A percentile compares a stretch with the other conserved stretches of the same genome.
Evolutionary conservation across 2,888 invertebrate genomes (phyloP).

Genomic region (Chelonus formosanus): DNA sequence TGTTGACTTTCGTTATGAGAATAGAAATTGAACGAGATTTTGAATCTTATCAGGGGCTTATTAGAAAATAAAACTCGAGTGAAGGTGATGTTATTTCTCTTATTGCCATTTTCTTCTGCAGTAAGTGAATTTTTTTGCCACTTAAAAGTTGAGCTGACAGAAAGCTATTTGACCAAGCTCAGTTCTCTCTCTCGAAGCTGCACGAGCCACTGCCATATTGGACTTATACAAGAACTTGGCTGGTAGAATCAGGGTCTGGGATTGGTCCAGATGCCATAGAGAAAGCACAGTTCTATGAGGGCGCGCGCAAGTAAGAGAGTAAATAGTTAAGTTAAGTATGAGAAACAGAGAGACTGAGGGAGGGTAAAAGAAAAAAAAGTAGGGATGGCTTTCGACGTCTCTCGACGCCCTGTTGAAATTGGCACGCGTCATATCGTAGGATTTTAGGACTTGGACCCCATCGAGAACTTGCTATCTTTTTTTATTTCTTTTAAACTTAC

Average conservation of each 20-base stretch:
- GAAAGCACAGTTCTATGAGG: constrained; percentile 42
- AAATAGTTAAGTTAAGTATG: constrained; percentile 2
- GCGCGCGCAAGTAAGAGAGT: constrained; percentile 46
- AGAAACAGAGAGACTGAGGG: constrained; percentile 16
- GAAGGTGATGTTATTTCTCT: too few relatives aligned
- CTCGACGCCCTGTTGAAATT: constrained; percentile 57
- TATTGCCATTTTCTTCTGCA: constrained; percentile 11
- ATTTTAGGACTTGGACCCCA: constrained; percentile 43
- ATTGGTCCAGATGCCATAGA: constrained; percentile 53
- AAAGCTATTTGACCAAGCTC: constrained; percentile 43
- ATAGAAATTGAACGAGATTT: too few relatives aligned
- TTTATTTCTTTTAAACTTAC: constrained; percentile 29
- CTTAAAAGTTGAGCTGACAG: constrained; percentile 48
- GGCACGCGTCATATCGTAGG: constrained; percentile 59
- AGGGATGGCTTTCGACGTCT: constrained; percentile 52
- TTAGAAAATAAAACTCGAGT: too few relatives aligned
- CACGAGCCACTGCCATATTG: constrained; percentile 57
- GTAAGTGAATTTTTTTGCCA: constrained; percentile 43
- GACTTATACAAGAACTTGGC: constrained; percentile 39
- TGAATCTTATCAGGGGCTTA: too few relatives aligned
- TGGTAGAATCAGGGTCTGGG: constrained; percentile 36
- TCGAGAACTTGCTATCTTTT: constrained; percentile 24
- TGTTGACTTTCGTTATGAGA: too few relatives aligned
- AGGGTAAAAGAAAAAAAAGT: constrained; percentile 21
- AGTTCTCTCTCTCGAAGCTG: constrained; percentile 30